Base-by-base conservation (phyloP, 2,113 vertebrate species). In the Vulpes ferrilata region DNA sequence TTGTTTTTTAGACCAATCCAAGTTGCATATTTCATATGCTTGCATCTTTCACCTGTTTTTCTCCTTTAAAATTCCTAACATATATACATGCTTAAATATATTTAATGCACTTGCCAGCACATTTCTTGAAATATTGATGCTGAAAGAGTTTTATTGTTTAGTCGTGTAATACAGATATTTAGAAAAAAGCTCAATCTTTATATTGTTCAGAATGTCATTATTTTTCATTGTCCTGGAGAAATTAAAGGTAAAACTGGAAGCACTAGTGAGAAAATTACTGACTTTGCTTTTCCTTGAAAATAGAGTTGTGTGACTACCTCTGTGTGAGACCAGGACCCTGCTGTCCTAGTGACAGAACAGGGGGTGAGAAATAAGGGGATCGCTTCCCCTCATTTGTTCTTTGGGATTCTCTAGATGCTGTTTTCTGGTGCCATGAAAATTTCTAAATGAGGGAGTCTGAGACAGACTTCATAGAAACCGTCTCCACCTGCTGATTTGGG, bases 191-290 rank as follows among this genome's bases (percentile, higher is more conserved):
- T 95, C 20, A 43, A 48, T 84, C 48, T 94, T 97, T 81, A 25
- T 67, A 90, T 57, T 88, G 60, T 88, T 97, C 30, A 48, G 27
- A 73, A 62, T 82, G 38, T 82, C 64, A 85, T 90, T 95, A 69
- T 84, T 95, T 94, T 94, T 88, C 93, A 90, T 76, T 91, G 12
- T 95, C n/a, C 15, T 73, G 1, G 69, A 96, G 35, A 96, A 94
- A 95, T 88, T 94, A 95, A 97, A 93, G 23, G 23, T 69, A 97
- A 96, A 86, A 62, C 48, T 79, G 22, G 55, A 76, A 95, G 35
- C 8, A 84, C 55, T 48, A 89, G 55, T 76, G 85, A 97, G 84
- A 95, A 96, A 96, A 96, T 92, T 69, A 85, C 16, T 32, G 53
- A 95, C 32, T 76, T 55, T 27, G 38, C 51, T 93, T 96, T 94